A percentile compares a stretch with the other conserved stretches of the same genome.
phyloP scores from a whole-genome alignment of 2,888 invertebrate genomes.

The Drosophila austrosaltans region DNA sequence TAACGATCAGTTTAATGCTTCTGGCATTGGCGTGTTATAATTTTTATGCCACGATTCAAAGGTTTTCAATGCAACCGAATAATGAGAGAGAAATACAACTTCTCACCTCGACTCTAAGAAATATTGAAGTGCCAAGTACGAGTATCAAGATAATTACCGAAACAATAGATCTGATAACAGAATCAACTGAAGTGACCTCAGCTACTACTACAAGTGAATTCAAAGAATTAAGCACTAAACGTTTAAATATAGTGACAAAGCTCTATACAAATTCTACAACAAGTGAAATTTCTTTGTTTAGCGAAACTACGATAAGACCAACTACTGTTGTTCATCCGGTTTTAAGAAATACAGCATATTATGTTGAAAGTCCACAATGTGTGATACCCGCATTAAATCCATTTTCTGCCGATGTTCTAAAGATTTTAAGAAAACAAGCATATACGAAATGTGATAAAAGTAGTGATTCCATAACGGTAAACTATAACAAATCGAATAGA shows the following conservation, averaged over 20 bases:
- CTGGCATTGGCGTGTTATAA: conserved; percentile 11
- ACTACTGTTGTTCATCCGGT: background rate
- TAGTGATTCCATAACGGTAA: conserved; percentile 69
- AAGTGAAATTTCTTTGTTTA: background rate
- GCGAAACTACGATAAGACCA: background rate
- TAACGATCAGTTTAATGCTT: conserved; percentile 26
- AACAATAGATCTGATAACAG: background rate
- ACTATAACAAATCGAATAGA: conserved; percentile 56
- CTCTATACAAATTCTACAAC: background rate
- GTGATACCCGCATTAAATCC: conserved; percentile 86
- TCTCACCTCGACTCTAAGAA: background rate
- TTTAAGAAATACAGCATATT: conserved; percentile 60
- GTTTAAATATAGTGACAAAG: background rate
- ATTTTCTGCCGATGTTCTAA: conserved; percentile 84
- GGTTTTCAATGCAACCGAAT: too few species aligned
- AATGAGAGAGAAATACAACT: background rate
- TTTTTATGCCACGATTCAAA: background rate
- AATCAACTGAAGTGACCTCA: background rate
- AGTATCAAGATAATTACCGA: background rate
- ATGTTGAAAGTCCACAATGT: conserved; percentile 85
- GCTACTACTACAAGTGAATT: too few species aligned
- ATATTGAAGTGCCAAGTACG: background rate
- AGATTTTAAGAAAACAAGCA: conserved; percentile 84
- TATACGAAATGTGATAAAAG: conserved; percentile 84
- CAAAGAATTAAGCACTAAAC: background rate